Percentiles rank a stretch among this genome's conserved stretches.
Conservation (phyloP, 2,888 invertebrate genomes). For the Cacoxenus indagator region DNA sequence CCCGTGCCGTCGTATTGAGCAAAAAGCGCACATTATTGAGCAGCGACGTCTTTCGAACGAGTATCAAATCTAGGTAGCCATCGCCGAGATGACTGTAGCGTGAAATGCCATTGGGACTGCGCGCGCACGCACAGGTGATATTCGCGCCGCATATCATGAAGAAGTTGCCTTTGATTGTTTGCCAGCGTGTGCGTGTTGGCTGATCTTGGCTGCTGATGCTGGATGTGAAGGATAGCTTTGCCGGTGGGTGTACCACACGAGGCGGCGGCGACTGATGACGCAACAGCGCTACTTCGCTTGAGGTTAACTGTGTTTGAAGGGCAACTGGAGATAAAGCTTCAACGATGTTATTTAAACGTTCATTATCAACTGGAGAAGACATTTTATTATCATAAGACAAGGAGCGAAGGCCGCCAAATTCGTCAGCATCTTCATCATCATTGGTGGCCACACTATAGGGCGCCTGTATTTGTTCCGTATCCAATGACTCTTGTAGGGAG, state of each 20-base stretch:
- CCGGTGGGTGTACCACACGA: background rate
- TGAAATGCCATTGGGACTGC: constrained; percentile 83
- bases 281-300: constrained; percentile 40
- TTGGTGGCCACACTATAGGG: constrained; percentile 19
- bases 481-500: constrained; percentile 42
- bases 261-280: constrained; percentile 25
- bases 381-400: background rate
- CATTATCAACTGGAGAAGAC: too few relatives aligned
- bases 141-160: constrained; percentile 84
- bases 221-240: constrained; percentile 23
- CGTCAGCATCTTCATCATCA: background rate
- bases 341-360: too few relatives aligned
- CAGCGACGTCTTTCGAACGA: constrained; percentile 81
- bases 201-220: constrained; percentile 33
- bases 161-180: constrained; percentile 79
- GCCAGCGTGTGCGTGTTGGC: constrained; percentile 66
- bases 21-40: constrained; percentile 80
- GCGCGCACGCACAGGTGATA: constrained; percentile 81
- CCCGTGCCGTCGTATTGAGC: constrained; percentile 75
- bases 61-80: constrained; percentile 82
- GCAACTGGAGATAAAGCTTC: background rate
- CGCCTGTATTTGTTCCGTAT: constrained; percentile 33
- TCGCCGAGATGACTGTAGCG: constrained; percentile 85
- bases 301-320: constrained; percentile 14
- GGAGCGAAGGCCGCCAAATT: constrained; percentile 9